phyloP scores from a whole-genome alignment of 2,797 vertebrate species.

The Epinephelus coioides region DNA sequence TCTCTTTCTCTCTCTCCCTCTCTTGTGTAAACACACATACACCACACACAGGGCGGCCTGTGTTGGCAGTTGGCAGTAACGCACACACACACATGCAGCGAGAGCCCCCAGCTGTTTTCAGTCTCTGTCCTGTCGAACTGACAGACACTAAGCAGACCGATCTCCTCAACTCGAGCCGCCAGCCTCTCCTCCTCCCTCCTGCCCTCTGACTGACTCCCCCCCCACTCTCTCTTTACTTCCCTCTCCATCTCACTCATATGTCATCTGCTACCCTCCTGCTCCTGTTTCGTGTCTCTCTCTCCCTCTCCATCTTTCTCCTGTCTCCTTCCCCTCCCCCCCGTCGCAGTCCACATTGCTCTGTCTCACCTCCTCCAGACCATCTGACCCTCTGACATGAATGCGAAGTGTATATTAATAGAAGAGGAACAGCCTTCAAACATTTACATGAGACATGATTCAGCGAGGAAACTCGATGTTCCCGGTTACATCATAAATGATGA shows the following conservation, averaged over 20 bases:
- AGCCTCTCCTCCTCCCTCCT: slow-evolving; percentile 49
- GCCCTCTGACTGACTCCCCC: slow-evolving; percentile 30
- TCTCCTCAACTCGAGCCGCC: slow-evolving; percentile 72
- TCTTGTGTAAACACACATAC: slow-evolving; percentile 60
- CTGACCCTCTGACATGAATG: neutral
- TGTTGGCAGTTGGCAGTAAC: slow-evolving; percentile 52
- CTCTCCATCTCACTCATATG: slow-evolving; percentile 11
- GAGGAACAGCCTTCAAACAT: neutral
- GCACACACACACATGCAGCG: slow-evolving; percentile 42
- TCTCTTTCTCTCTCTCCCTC: slow-evolving; percentile 32
- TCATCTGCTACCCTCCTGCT: slow-evolving; percentile 14
- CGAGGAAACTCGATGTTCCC: neutral
- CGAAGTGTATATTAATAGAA: neutral
- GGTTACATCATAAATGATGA: neutral
- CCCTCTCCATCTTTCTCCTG: slow-evolving; percentile 2
- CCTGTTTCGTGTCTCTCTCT: slow-evolving; percentile 31
- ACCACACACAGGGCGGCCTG: slow-evolving; percentile 57
- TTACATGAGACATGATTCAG: neutral
- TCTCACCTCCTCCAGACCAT: slow-evolving; percentile 28
- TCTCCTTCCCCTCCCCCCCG: neutral
- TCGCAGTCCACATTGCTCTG: neutral
- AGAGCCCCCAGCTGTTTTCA: slow-evolving; percentile 77
- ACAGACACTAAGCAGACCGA: slow-evolving; percentile 80
- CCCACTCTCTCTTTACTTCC: slow-evolving; percentile 2
- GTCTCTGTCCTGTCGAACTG: slow-evolving; percentile 69